Base-by-base conservation (phyloP, 1,140 invertebrate species). In the Drosophila ironensis region DNA sequence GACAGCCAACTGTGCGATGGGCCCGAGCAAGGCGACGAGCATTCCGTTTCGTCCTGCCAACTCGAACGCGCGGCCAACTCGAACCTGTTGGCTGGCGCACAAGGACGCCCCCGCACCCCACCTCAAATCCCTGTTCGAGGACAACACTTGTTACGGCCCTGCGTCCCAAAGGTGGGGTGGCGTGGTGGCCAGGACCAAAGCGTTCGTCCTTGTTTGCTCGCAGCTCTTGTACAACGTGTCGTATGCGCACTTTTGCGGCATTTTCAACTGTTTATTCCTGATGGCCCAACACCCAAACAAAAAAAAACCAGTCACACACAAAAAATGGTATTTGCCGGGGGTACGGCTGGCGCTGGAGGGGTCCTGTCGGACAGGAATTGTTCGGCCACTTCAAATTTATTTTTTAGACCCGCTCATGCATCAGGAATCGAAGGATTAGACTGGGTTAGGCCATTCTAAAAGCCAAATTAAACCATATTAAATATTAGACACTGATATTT, bases 241-340 rank as follows among this genome's bases (percentile, higher is more conserved):
- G 80, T 87, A 86, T 86, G 80, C 80, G 71, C 80, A 86, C 81
- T 86, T 86, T 66, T 80, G 60, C 70, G 80, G 56, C 72, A 72
- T 67, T 73, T 72, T 50, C 25, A 73, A 73, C 74, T 72, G 77
- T 72, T 82, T 82, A 61, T 63, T 73, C 56, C 77, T 61, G 70
- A 44, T 33, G 28, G 44, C 35, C 56, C 6, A 45, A 22, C 28
- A 16, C 28, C 28, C 16, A 19, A 40, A 19, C 12, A 30, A 25
- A 12, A n/a, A n/a, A n/a, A n/a, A n/a, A n/a, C n/a, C n/a, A n/a
- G n/a, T 12, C 8, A 6, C 6, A 11, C n/a, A n/a, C n/a, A 33
- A 37, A 61, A 47, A 17, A 27, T 37, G 17, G 56, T 27, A 33
- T 24, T 28, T 12, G 33, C 0, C 17, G 9, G 7, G n/a, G 24